Evolutionary conservation across 2,113 vertebrate genomes (phyloP).

Genomic region (Eptatretus burgeri): DNA sequence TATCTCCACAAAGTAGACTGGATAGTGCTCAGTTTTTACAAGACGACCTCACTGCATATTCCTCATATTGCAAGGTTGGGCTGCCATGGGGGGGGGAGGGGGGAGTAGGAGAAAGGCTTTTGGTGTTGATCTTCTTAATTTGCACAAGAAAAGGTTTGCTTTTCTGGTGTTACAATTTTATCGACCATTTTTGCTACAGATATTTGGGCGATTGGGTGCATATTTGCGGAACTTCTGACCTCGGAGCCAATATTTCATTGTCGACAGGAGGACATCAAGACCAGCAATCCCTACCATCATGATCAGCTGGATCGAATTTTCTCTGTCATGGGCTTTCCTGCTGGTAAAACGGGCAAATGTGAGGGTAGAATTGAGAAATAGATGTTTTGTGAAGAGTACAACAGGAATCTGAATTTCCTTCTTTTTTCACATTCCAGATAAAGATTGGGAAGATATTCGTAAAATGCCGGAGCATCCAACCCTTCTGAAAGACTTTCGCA

Average conservation of each 20-base stretch:
- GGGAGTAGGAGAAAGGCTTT: too few relatives aligned
- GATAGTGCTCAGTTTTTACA: too few relatives aligned
- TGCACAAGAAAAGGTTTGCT: too few relatives aligned
- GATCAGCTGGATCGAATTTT: slow-evolving; percentile 94
- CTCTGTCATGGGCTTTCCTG: slow-evolving; percentile 94
- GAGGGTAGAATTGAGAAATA: too few relatives aligned
- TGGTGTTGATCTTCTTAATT: too few relatives aligned
- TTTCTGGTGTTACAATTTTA: neutral
- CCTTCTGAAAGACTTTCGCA: slow-evolving; percentile 85
- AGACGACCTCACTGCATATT: too few relatives aligned
- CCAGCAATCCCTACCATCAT: slow-evolving; percentile 56
- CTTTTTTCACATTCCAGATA: slow-evolving; percentile 32
- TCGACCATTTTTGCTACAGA: slow-evolving; percentile 22
- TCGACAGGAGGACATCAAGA: slow-evolving; percentile 97
- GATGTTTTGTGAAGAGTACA: slow-evolving; percentile 8
- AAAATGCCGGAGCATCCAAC: slow-evolving; percentile 99
- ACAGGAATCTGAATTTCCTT: slow-evolving; percentile 2
- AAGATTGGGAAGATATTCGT: slow-evolving; percentile 96
- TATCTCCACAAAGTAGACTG: too few relatives aligned
- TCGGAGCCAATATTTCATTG: slow-evolving; percentile 95
- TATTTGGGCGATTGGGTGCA: slow-evolving; percentile 98
- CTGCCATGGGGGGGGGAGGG: too few relatives aligned
- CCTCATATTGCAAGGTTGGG: too few relatives aligned
- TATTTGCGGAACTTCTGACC: slow-evolving; percentile 86
- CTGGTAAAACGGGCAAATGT: slow-evolving; percentile 25